Base-by-base conservation (phyloP, 2,797 vertebrate species). In the Balearica regulorum region DNA sequence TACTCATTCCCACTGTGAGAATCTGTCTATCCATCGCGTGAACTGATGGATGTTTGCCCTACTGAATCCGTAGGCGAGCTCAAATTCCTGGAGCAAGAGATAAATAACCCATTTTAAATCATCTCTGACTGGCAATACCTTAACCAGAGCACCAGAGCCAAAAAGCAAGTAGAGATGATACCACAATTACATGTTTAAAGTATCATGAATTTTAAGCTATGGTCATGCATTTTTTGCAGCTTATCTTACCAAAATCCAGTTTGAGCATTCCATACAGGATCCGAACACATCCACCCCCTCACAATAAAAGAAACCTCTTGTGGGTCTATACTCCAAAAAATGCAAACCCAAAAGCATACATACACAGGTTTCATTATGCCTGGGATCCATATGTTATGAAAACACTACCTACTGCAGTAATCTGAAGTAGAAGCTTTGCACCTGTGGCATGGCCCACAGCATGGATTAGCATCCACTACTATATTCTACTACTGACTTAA, bases 11-110 rank as follows among this genome's bases (percentile, higher is more conserved):
- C 31, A 20, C 41, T 20, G 9, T 9, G 6, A 75, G 13, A 72
- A 66, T 7, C 22, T 37, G 5, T 20, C 71, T 3, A 20, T n/a
- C 53, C 37, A 16, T 0, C 2, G 53, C 0, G 0, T 37, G n/a
- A 90, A 37, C 4, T 25, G 54, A 31, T 0, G 1, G 25, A 83
- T 41, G 16, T 13, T 66, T 25, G 19, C 54, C 46, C 58, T 75
- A 39, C 66, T 54, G 41, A 60, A 58, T 15, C 53, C 21, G 22
- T 5, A n/a, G 11, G 20, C 33, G 85, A 72, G 26, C 57, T 75
- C 41, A 64, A 13, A 69, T 11, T 84, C 66, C 58, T 33, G 22
- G 3, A 79, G 41, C 28, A 76, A 37, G 16, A 41, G 20, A 72
- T 55, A 5, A 91, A 35, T 35, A 92, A 68, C 3, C 9, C 8